These are phyloP conservation scores for Panagrolaimus sp. DNA, from an alignment of 1,140 invertebrate species.

Conservation along the genomic window DNA sequence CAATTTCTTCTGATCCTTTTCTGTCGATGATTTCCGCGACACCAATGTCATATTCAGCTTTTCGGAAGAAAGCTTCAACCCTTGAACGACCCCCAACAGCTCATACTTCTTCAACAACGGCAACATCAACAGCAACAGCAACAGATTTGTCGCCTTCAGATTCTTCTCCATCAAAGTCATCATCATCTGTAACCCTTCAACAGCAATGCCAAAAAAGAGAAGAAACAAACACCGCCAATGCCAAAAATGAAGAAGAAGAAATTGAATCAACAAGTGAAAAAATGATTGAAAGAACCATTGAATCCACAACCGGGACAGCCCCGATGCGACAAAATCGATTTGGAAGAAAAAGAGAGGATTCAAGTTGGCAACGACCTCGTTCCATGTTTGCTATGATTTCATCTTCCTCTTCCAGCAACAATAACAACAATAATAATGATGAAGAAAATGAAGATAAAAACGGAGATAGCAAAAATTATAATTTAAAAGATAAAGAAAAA, in stretches of 20 bases:
- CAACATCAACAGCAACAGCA: neutral
- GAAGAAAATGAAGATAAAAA: too few relatives aligned
- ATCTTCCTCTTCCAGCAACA: too few relatives aligned
- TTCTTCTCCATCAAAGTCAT: neutral
- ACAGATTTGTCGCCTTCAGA: neutral
- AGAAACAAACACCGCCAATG: neutral
- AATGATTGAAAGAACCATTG: constrained; percentile 1
- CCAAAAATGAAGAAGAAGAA: too few relatives aligned
- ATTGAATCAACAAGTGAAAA: neutral
- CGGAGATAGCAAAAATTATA: neutral
- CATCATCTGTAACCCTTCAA: neutral
- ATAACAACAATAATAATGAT: too few relatives aligned
- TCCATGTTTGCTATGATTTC: neutral
- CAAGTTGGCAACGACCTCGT: neutral
- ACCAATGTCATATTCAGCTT: constrained; percentile 14
- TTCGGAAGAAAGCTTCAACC: neutral
- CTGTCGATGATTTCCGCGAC: neutral
- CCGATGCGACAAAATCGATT: neutral
- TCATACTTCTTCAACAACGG: neutral
- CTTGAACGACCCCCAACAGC: neutral
- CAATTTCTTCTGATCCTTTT: neutral
- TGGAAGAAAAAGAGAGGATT: neutral
- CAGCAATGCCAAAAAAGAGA: neutral
- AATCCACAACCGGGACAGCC: neutral
- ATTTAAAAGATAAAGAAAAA: constrained; percentile 6